Evolutionary conservation across 2,113 vertebrate genomes (phyloP).

Genomic region (cat (Felis catus)): DNA sequence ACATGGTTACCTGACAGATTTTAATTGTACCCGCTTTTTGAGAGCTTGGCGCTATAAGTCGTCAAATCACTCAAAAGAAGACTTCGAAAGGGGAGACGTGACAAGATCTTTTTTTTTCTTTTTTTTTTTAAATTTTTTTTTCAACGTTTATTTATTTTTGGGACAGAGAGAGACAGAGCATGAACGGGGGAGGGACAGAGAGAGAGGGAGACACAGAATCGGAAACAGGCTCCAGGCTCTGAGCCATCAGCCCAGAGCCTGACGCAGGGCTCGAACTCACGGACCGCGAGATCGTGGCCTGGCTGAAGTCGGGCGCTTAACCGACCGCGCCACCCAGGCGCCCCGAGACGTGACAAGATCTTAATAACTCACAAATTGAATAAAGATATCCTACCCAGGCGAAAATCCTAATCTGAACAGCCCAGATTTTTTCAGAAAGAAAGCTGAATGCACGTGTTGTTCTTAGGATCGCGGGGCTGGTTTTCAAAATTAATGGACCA

Average conservation of each 20-base stretch:
- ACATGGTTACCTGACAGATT: background rate
- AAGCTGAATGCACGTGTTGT: background rate
- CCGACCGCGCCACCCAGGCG: too few species aligned
- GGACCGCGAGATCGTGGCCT: too few species aligned
- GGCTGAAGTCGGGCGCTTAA: too few species aligned
- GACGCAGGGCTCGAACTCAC: too few species aligned
- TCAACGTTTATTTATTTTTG: too few species aligned
- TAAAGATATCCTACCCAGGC: background rate
- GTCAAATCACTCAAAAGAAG: conserved; percentile 8
- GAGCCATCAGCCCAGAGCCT: too few species aligned
- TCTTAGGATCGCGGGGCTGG: background rate
- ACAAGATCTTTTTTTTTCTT: background rate
- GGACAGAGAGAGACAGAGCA: too few species aligned
- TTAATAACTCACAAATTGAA: background rate
- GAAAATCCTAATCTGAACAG: background rate
- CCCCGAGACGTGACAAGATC: background rate
- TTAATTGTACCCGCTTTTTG: background rate
- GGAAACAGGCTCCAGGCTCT: too few species aligned
- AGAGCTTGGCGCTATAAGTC: background rate
- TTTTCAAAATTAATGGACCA: background rate
- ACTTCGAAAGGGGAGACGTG: background rate
- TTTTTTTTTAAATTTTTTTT: too few species aligned
- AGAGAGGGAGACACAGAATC: too few species aligned
- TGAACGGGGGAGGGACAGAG: too few species aligned
- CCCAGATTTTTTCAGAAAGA: background rate